These are phyloP conservation scores for Cossypha caffra DNA, from an alignment of 2,797 vertebrate species.

Conservation along the genomic window DNA sequence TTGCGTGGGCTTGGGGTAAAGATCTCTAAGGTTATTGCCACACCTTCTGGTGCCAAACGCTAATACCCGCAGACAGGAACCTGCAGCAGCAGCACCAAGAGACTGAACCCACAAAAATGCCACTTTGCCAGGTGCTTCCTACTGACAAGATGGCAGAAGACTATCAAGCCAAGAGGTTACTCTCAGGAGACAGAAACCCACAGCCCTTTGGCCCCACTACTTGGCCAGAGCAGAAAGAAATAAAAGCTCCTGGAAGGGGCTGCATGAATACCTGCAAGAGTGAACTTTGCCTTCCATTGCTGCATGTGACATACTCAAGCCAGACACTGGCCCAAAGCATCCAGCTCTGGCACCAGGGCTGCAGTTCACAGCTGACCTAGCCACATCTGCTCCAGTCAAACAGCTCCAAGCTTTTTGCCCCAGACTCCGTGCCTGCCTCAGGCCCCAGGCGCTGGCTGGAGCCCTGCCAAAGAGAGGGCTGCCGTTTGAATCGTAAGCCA, in stretches of 20 bases:
- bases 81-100: not conserved
- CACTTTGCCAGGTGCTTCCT: not conserved
- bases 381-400: not conserved
- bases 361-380: not conserved
- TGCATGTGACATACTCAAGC: not conserved
- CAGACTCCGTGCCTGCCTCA: not conserved
- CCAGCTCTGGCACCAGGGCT: not conserved
- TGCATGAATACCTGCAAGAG: not conserved
- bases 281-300: not conserved
- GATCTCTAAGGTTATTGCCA: not conserved
- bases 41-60: not conserved
- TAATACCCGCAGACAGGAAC: not conserved
- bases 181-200: not conserved
- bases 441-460: not conserved
- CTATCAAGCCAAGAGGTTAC: not conserved
- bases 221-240: not conserved
- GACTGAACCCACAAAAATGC: not conserved
- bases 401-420: not conserved
- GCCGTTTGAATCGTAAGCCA: not conserved
- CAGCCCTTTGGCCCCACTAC: not conserved
- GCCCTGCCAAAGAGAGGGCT: not conserved
- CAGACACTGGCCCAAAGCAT: not conserved
- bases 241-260: not conserved
- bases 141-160: not conserved
- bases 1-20: not conserved